Conservation (phyloP, 2,888 invertebrate species). For the Apodemia duryi region DNA sequence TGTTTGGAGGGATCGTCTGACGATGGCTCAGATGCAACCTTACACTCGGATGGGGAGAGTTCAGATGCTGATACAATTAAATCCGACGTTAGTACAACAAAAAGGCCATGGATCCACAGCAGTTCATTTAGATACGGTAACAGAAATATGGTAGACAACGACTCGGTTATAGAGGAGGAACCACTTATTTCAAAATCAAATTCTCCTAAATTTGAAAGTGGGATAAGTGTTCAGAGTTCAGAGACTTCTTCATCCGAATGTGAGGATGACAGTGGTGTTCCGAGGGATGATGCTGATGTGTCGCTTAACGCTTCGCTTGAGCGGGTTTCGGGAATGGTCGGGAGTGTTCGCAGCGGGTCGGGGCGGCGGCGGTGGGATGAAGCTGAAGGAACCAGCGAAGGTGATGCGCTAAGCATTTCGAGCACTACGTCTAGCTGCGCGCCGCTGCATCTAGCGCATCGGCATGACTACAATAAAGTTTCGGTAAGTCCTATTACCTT, state of each 20-base stretch:
- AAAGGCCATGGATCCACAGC: constrained; percentile 69
- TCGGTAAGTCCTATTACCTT: constrained; percentile 55
- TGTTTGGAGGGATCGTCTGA: constrained; percentile 65
- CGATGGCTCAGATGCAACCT: constrained; percentile 59
- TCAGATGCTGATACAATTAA: constrained; percentile 69
- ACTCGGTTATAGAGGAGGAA: constrained; percentile 48
- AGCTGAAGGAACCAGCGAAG: constrained; percentile 64
- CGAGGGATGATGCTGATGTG: constrained; percentile 54
- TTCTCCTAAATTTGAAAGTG: constrained; percentile 57
- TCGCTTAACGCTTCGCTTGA: constrained; percentile 76
- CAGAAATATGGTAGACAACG: constrained; percentile 44
- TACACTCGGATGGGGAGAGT: constrained; percentile 64
- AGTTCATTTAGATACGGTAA: constrained; percentile 65
- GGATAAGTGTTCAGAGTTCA: constrained; percentile 56
- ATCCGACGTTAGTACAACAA: constrained; percentile 60
- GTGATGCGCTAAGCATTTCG: constrained; percentile 69
- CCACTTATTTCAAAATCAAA: constrained; percentile 45
- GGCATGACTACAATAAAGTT: constrained; percentile 69
- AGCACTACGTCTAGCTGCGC: constrained; percentile 73
- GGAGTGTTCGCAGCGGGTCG: constrained; percentile 77
- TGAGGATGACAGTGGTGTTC: constrained; percentile 65
- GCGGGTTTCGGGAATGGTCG: constrained; percentile 61
- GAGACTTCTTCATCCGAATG: constrained; percentile 61
- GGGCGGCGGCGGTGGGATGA: constrained; percentile 73
- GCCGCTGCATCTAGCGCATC: constrained; percentile 62